phyloP scores from a whole-genome alignment of 2,113 vertebrate species.

The Lichenostomus cassidix region DNA sequence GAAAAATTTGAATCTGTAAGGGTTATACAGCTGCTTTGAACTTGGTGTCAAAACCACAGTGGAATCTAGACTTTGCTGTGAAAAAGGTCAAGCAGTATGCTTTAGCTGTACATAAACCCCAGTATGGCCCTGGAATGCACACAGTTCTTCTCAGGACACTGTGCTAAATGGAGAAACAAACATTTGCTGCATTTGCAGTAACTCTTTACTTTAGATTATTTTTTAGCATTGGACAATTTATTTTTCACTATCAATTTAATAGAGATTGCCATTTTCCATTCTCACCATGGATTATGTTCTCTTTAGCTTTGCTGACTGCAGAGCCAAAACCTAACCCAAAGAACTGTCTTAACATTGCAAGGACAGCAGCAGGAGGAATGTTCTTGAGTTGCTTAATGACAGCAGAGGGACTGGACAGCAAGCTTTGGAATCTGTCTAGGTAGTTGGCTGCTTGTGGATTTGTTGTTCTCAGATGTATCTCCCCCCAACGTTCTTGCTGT shows the following conservation, averaged over 20 bases:
- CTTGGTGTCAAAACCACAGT: neutral
- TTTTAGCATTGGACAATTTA: fast-evolving
- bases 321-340: neutral
- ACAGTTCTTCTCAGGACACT: neutral
- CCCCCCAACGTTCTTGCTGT: neutral
- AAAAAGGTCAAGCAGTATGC: neutral
- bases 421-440: neutral
- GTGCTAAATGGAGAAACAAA: neutral
- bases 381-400: neutral
- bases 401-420: neutral
- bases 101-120: neutral
- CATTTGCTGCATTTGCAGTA: neutral
- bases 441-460: neutral
- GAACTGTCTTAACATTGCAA: neutral
- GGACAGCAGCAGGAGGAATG: neutral
- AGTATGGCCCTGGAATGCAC: neutral
- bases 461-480: neutral
- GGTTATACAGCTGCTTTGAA: neutral
- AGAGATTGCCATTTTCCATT: neutral
- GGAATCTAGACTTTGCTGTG: neutral
- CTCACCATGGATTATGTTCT: neutral
- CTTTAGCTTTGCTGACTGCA: neutral
- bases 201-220: neutral
- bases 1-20: neutral
- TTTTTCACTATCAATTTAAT: neutral